Conservation (phyloP, 2,888 invertebrate genomes). For the Hyles lineata region DNA sequence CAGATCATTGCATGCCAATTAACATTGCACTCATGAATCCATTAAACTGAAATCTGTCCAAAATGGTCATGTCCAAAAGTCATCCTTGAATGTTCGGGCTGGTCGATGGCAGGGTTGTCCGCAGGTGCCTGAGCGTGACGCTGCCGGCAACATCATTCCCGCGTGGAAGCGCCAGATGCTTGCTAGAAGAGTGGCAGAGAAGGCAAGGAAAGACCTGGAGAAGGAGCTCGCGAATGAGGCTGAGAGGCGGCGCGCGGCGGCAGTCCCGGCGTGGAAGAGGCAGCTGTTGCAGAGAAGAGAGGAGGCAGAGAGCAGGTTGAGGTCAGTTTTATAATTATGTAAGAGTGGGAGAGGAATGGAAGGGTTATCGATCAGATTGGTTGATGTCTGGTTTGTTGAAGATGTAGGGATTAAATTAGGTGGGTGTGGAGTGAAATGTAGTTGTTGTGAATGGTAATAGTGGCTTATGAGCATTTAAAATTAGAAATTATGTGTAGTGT, state of each 20-base stretch:
- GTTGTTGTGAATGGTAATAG: background rate
- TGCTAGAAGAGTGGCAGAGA: conserved; percentile 97
- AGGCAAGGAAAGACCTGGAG: conserved; percentile 95
- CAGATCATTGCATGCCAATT: background rate
- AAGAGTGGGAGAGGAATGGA: conserved; percentile 27
- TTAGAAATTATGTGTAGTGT: background rate
- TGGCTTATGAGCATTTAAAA: background rate
- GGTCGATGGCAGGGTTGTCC: conserved; percentile 80
- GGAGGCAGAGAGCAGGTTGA: conserved; percentile 90
- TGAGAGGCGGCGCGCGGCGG: conserved; percentile 92
- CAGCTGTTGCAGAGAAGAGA: conserved; percentile 93
- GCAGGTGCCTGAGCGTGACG: conserved; percentile 95
- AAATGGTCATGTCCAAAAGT: conserved; percentile 27
- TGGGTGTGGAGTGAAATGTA: background rate
- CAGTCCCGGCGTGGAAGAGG: conserved; percentile 97
- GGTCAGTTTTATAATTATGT: conserved; percentile 85
- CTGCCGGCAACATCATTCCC: conserved; percentile 94
- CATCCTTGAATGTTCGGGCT: conserved; percentile 62
- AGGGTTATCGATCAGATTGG: background rate
- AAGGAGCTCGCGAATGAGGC: conserved; percentile 93
- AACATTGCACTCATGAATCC: background rate
- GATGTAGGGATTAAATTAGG: background rate
- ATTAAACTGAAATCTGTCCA: background rate
- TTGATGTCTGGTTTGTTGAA: background rate
- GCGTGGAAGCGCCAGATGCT: conserved; percentile 98